A percentile compares a stretch with the other conserved stretches of the same genome.
phyloP scores from a whole-genome alignment of 2,888 invertebrate species.

The Muschampia plurimacula region DNA sequence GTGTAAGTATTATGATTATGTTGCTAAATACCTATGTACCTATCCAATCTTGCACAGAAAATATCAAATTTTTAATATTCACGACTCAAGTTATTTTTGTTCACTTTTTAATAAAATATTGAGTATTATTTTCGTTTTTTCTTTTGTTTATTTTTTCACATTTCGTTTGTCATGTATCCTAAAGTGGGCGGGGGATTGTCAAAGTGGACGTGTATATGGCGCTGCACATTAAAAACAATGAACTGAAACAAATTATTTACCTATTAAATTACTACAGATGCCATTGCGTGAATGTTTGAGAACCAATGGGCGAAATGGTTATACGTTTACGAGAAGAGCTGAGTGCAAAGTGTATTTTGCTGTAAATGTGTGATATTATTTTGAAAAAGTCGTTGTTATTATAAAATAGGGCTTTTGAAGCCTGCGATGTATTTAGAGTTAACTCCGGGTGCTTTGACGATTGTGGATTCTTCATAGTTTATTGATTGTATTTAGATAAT shows the following conservation, averaged over 20 bases:
- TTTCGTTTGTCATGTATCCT: slow-evolving; percentile 50
- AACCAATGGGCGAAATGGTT: slow-evolving; percentile 55
- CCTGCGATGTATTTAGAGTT: slow-evolving; percentile 82
- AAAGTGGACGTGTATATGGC: slow-evolving; percentile 80
- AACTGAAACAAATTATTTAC: slow-evolving; percentile 66
- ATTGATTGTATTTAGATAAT: slow-evolving; percentile 75
- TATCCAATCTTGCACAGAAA: slow-evolving; percentile 53
- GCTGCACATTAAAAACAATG: slow-evolving; percentile 76
- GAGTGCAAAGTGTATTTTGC: slow-evolving; percentile 78
- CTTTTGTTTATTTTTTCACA: slow-evolving; percentile 53
- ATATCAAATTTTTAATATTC: slow-evolving; percentile 53
- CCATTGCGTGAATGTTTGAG: slow-evolving; percentile 66
- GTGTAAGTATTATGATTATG: slow-evolving; percentile 47
- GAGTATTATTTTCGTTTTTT: slow-evolving; percentile 60
- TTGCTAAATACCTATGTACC: slow-evolving; percentile 24
- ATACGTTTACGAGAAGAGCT: slow-evolving; percentile 63
- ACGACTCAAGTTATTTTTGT: slow-evolving; percentile 57
- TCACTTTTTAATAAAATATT: slow-evolving; percentile 71
- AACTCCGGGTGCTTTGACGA: slow-evolving; percentile 85
- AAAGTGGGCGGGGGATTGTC: slow-evolving; percentile 77
- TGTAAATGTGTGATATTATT: slow-evolving; percentile 84
- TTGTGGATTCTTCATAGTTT: slow-evolving; percentile 83
- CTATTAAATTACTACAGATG: slow-evolving; percentile 58
- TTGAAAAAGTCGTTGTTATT: slow-evolving; percentile 76
- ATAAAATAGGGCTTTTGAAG: slow-evolving; percentile 76